Evolutionary conservation across 2,797 vertebrate species (phyloP).

Genomic region (Cynodonichthys magdalenae): DNA sequence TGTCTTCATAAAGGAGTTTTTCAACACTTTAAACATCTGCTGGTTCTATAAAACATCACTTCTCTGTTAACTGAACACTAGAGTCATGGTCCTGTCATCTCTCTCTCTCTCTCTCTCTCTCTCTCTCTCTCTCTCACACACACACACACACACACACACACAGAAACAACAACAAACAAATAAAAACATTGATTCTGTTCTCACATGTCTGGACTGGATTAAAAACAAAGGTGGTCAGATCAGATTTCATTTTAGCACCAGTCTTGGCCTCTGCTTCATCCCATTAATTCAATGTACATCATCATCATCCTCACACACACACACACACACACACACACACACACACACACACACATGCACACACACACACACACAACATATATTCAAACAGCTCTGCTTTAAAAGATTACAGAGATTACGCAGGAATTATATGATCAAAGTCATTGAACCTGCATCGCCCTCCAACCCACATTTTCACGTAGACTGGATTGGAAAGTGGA

Average conservation of each 20-base stretch:
- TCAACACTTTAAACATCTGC: slow-evolving; percentile 1
- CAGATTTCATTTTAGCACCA: slow-evolving; percentile 47
- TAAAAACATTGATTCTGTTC: neutral
- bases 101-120: too few relatives aligned
- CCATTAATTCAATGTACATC: slow-evolving; percentile 60
- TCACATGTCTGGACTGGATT: slow-evolving; percentile 10
- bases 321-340: too few relatives aligned
- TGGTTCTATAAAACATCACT: slow-evolving; percentile 1
- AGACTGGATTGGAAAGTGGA: slow-evolving; percentile 43
- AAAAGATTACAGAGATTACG: slow-evolving; percentile 86
- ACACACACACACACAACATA: slow-evolving; percentile 52
- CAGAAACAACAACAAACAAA: too few relatives aligned
- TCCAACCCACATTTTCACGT: slow-evolving; percentile 41
- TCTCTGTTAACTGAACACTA: too few relatives aligned
- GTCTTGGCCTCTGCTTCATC: slow-evolving; percentile 51
- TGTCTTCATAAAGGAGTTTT: neutral
- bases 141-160: neutral
- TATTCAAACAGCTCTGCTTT: slow-evolving; percentile 78
- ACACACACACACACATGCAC: slow-evolving; percentile 31
- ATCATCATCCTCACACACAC: too few relatives aligned
- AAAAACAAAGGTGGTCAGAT: slow-evolving; percentile 20
- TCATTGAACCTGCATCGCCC: slow-evolving; percentile 67
- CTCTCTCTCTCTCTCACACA: too few relatives aligned
- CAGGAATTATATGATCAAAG: slow-evolving; percentile 86
- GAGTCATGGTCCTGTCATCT: neutral